These are phyloP conservation scores for Stictocephala bisonia DNA, from an alignment of 2,888 invertebrate genomes.

Conservation along the genomic window DNA sequence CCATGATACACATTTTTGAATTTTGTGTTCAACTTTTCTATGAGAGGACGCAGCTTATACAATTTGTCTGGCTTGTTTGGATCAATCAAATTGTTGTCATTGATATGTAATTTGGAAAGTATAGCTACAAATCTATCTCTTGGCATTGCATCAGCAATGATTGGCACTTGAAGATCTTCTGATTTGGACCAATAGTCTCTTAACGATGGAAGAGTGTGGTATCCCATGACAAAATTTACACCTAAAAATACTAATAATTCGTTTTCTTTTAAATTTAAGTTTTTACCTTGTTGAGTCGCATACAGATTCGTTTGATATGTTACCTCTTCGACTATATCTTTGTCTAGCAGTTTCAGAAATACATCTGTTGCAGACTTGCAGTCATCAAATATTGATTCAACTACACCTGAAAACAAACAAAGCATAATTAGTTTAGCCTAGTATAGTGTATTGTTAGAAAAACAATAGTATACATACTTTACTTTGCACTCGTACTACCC, in stretches of 20 bases:
- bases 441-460: too few species aligned
- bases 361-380: slow-evolving; percentile 25
- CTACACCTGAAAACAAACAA: slow-evolving; percentile 24
- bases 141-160: slow-evolving; percentile 29
- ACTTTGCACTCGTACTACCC: too few species aligned
- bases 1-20: slow-evolving; percentile 32
- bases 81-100: slow-evolving; percentile 30
- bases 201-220: slow-evolving; percentile 24
- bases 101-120: slow-evolving; percentile 29
- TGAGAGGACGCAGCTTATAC: slow-evolving; percentile 29
- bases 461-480: too few species aligned
- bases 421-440: not conserved
- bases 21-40: slow-evolving; percentile 22
- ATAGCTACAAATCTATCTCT: slow-evolving; percentile 31
- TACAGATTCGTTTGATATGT: slow-evolving; percentile 42
- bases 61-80: slow-evolving; percentile 20
- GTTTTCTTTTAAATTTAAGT: slow-evolving; percentile 21
- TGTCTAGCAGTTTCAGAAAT: slow-evolving; percentile 3
- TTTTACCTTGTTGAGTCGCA: slow-evolving; percentile 22
- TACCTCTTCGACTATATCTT: slow-evolving; percentile 15
- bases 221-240: slow-evolving; percentile 46
- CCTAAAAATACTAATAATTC: slow-evolving; percentile 43
- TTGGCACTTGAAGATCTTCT: slow-evolving; percentile 18
- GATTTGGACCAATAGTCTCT: slow-evolving; percentile 38
- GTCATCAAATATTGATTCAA: slow-evolving; percentile 7